These are phyloP conservation scores for Hemicordylus capensis DNA, from an alignment of 2,113 vertebrate genomes.

Conservation along the genomic window DNA sequence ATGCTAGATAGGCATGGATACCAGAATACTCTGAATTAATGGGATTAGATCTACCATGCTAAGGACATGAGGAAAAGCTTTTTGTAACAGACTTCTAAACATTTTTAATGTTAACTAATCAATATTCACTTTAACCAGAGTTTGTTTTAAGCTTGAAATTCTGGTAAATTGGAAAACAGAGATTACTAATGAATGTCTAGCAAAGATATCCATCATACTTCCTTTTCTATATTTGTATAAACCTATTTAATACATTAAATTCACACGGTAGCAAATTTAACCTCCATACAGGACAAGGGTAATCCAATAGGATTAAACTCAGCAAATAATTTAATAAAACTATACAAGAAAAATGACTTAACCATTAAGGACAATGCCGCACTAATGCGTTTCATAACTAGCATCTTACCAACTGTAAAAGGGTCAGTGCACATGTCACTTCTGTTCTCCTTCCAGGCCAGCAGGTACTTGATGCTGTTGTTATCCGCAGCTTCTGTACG, in stretches of 20 bases:
- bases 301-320: constrained; percentile 36
- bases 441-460: constrained; percentile 77
- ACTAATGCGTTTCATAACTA: constrained; percentile 65
- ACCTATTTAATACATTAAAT: not conserved
- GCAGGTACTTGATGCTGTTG: constrained; percentile 69
- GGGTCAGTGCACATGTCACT: constrained; percentile 75
- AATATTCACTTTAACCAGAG: not conserved
- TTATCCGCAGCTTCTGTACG: constrained; percentile 63
- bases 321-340: constrained; percentile 54
- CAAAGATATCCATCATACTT: constrained; percentile 6
- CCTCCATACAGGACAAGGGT: not conserved
- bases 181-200: not conserved
- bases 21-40: not conserved
- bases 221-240: constrained; percentile 22
- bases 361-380: constrained; percentile 53
- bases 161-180: not conserved
- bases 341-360: constrained; percentile 58
- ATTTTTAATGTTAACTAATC: constrained; percentile 4
- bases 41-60: not conserved
- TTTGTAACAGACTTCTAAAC: constrained; percentile 14
- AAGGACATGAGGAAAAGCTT: constrained; percentile 26
- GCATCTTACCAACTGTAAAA: constrained; percentile 72
- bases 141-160: not conserved
- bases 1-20: not conserved
- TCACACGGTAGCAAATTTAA: not conserved